Base-by-base conservation (phyloP, 2,113 vertebrate genomes). In the Lontra canadensis region DNA sequence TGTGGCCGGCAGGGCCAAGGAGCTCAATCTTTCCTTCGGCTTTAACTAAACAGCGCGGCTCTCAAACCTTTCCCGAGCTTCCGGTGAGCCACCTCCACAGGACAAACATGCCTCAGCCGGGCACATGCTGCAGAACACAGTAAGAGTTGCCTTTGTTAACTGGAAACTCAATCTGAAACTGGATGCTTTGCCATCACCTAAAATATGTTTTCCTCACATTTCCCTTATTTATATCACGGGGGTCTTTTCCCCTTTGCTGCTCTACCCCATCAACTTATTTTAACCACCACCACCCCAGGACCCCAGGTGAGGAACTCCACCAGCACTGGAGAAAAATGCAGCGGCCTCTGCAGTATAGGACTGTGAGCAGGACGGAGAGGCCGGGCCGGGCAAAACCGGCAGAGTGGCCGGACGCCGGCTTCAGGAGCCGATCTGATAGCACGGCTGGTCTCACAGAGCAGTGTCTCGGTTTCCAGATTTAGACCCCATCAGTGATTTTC, bases 161-260 rank as follows among this genome's bases (percentile, higher is more conserved):
- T 69, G 79, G 97, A 87, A 97, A 98, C 90, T 95, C 69, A 97
- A 29, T 4, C 52, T 47, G 98, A 98, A 98, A 98, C 81, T 79
- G 87, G 97, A 98, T 49, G 97, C 96, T 76, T 91, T 84, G 97
- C 88, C 87, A 96, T 92, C 94, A 90, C 52, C 89, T 52, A 88
- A 96, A 98, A 97, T 63, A 26, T 82, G 55, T 95, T 98, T 98
- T 96, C 96, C 86, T 92, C 95, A 95, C 73, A 8, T 97, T 97
- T 94, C 2, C 11, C 92, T 44, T 86, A 4, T 91, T 96, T 12
- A 42, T n/a, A 90, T 74, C 29, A 73, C 4, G 78, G 82, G 15
- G 59, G 94, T 36, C 81, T 97, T 36, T 69, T 21, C 31, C 85
- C 63, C 86, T 71, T 34, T 3, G 34, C 86, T 49, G 84, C 18